Evolutionary conservation across 1,140 invertebrate species (phyloP), one percentile per base, ranked within the genome.

Genomic region (Ctenoplectra terminalis): DNA sequence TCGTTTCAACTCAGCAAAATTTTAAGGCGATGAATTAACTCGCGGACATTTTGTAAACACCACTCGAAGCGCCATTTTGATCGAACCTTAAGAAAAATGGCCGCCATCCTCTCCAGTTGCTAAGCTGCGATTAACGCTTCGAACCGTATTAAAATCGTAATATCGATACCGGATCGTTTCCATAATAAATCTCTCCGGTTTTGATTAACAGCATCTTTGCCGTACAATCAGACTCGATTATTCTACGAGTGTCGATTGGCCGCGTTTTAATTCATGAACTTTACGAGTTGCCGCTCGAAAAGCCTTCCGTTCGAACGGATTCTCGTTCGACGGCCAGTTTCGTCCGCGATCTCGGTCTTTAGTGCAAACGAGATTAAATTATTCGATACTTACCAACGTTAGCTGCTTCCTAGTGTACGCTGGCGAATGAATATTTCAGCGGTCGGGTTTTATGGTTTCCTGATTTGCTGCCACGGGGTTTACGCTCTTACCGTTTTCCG

Each of bases 371-470:
- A 37, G 60, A 63, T 63, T 63, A n/a, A 23, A 63, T 43, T 66
- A 26, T 66, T 66, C 63, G 63, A 26, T 13, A 37, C 9, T 66
- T 43, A 26, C 20, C n/a, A n/a, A 43, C 63, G 37, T 20, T 40
- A 37, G 4, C 15, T n/a, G 34, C n/a, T 66, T 26, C 63, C 37
- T n/a, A 43, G n/a, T 2, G 23, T 40, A 7, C 37, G 29, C 11
- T 63, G 31, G 2, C 23, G 13, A 2, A 66, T 66, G 63, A 66
- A 66, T 66, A 43, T 43, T 66, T 66, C 7, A 66, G n/a, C 8
- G n/a, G 2, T 6, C 15, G n/a, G 37, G 4, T 66, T 66, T 66
- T 66, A 66, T 66, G 37, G 63, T 66, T 66, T 66, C 37, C 37
- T 43, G 63, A 66, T 43, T 66, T 26, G 23, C 37, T n/a, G 63